A percentile compares a stretch with the other conserved stretches of the same genome.
Conservation (phyloP, 2,113 vertebrate species). For the Dicerorhinus sumatrensis region DNA sequence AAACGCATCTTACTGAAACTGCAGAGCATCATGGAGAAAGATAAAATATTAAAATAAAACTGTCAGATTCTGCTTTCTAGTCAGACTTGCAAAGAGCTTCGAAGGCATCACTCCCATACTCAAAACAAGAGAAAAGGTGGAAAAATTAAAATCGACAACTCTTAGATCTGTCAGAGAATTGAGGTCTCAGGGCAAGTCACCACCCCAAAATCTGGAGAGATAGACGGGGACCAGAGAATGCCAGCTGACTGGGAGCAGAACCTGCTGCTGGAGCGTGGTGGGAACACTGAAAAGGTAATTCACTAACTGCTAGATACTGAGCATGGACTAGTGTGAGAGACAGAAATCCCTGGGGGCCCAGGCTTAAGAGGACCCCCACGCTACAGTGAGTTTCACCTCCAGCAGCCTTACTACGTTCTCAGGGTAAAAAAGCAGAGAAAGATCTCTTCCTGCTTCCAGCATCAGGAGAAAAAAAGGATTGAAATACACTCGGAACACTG, state of each 20-base stretch:
- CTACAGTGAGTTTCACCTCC: neutral
- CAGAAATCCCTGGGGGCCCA: accelerated
- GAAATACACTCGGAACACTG: neutral
- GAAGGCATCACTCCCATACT: neutral
- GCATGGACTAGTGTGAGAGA: neutral
- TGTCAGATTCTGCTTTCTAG: neutral
- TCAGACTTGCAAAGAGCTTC: neutral
- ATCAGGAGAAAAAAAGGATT: too few relatives aligned
- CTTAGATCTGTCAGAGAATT: neutral
- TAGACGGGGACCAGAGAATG: neutral
- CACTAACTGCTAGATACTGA: neutral
- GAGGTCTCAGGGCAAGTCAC: neutral
- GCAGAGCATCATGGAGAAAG: neutral
- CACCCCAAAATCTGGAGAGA: neutral
- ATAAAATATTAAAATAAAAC: neutral
- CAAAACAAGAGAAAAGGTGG: neutral
- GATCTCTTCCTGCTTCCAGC: too few relatives aligned
- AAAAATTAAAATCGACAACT: neutral
- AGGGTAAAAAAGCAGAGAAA: neutral
- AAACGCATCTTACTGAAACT: neutral
- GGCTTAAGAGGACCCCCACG: neutral
- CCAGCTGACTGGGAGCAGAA: neutral
- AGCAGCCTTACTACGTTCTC: neutral
- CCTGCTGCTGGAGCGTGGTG: too few relatives aligned
- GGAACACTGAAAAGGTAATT: neutral